A percentile compares a stretch with the other conserved stretches of the same genome.
These are phyloP conservation scores for Malaclemys terrapin DNA, from an alignment of 2,113 vertebrate species.

Conservation along the genomic window DNA sequence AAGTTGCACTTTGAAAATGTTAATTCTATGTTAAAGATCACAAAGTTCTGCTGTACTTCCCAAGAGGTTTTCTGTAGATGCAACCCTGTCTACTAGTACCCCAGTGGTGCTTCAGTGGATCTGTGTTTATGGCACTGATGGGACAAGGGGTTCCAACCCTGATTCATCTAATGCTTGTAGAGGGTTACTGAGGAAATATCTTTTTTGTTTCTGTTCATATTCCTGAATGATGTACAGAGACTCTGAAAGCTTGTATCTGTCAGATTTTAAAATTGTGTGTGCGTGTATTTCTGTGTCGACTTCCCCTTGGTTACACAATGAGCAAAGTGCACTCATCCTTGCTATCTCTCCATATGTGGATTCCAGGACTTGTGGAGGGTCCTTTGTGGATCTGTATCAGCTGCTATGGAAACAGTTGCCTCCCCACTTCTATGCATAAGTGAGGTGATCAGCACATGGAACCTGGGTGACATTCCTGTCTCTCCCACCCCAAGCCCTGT, in stretches of 20 bases:
- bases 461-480: neutral
- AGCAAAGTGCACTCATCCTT: neutral
- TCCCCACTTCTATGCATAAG: neutral
- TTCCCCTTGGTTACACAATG: neutral
- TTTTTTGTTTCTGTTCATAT: neutral
- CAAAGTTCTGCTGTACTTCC: neutral
- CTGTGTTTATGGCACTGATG: neutral
- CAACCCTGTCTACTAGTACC: neutral
- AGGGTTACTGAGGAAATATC: neutral
- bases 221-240: neutral
- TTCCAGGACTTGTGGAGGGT: neutral
- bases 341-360: neutral
- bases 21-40: constrained; percentile 2
- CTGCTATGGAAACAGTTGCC: neutral
- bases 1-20: neutral
- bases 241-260: neutral
- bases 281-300: neutral
- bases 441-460: neutral
- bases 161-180: neutral
- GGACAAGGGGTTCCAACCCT: neutral
- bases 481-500: neutral
- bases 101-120: neutral
- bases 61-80: neutral
- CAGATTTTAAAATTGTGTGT: neutral
- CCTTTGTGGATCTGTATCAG: neutral